Evolutionary conservation across 2,888 invertebrate species (phyloP), one percentile per base, ranked within the genome.

Genomic region (Hydropsyche betteni): DNA sequence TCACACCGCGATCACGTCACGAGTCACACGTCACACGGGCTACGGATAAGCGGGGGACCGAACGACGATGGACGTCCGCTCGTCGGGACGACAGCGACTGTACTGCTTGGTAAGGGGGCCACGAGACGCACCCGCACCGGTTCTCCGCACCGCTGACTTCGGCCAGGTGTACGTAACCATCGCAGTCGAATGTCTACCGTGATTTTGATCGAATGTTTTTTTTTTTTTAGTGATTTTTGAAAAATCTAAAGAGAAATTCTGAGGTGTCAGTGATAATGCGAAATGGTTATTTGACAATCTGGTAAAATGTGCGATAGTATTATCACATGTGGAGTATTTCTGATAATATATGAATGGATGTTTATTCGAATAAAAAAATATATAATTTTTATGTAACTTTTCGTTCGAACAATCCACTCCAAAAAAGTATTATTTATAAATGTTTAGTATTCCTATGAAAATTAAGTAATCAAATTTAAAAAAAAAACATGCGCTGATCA

Each of bases 121-220:
- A 51, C 53, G 24, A 10, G 53, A 7, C 34, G 70, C 52, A 70
- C 70, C 14, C 70, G 70, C 53, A 51, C 70, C 70, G 70, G 70
- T 53, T 44, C 53, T 70, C 16, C 53, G 70, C 70, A 53, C 70
- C 70, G 51, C 70, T 70, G 70, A 36, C 36, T 69, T 3, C 69
- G 10, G n/a, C 7, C 69, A 69, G 69, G 69, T 44, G 24, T 14
- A 4, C 50, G 5, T 24, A 69, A 69, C 69, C 69, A 33, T 44
- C 10, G 44, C 3, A 10, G 10, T 44, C 24, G n/a, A n/a, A n/a
- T n/a, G n/a, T n/a, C n/a, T n/a, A n/a, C n/a, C n/a, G 44, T 44
- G 44, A 44, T 44, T 44, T 6, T 44, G 44, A 24, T 24, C 24
- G 24, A 14, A n/a, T 12, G 24, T 0, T n/a, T 69, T n/a, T 16